A percentile compares a stretch with the other conserved stretches of the same genome.
phyloP scores from a whole-genome alignment of 2,113 vertebrate genomes.

The Lepus americanus region DNA sequence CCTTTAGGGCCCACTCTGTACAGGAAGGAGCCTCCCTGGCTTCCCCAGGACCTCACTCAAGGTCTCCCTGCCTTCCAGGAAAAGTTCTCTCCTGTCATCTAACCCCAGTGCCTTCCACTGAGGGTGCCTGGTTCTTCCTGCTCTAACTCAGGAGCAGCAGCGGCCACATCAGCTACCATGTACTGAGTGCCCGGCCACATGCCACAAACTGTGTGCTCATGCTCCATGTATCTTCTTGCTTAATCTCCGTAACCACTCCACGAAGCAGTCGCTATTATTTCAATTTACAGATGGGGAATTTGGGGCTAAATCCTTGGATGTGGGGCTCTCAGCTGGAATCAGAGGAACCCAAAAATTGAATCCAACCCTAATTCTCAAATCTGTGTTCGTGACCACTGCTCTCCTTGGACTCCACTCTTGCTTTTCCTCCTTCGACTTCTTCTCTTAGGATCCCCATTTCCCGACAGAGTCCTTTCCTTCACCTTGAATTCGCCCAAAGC shows the following conservation, averaged over 20 bases:
- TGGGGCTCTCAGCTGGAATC: background rate
- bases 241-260: background rate
- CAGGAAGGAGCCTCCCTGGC: background rate
- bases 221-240: background rate
- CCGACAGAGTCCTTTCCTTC: background rate
- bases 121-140: background rate
- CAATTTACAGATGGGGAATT: background rate
- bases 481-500: background rate
- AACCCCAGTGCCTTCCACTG: background rate
- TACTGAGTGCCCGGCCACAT: background rate
- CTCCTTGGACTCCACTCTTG: background rate
- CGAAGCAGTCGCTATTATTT: background rate
- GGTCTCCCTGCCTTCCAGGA: background rate
- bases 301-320: background rate
- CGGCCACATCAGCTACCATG: background rate
- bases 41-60: background rate
- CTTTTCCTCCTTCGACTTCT: too few species aligned
- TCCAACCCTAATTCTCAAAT: background rate
- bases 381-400: background rate
- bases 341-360: background rate
- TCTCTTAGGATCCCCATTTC: background rate
- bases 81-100: background rate
- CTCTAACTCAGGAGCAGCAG: background rate
- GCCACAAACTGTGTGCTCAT: rapidly evolving
- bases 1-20: background rate